Conservation (phyloP, 2,113 vertebrate species). For the Megaceryle torquata region DNA sequence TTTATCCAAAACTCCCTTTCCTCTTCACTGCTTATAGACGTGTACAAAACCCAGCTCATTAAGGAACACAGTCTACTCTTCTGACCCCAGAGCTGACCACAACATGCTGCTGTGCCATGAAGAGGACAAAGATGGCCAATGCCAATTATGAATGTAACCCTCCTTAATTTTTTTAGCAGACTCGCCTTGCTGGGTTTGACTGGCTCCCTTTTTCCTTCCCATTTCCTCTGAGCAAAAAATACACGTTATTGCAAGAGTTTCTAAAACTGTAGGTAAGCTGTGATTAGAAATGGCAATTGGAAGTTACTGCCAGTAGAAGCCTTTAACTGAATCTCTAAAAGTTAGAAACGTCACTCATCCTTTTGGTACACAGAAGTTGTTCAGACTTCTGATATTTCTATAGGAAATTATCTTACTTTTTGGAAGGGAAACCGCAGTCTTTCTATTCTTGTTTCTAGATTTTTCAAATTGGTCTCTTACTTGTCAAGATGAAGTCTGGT, state of each 20-base stretch:
- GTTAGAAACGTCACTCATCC: too few relatives aligned
- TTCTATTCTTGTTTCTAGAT: neutral
- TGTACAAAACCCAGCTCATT: neutral
- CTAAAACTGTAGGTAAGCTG: neutral
- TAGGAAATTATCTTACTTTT: neutral
- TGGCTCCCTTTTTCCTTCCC: neutral
- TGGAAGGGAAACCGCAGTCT: neutral
- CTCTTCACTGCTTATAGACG: neutral
- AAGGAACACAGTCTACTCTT: neutral
- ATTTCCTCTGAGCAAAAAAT: neutral
- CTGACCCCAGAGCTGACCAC: neutral
- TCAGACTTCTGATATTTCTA: neutral
- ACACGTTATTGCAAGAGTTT: neutral
- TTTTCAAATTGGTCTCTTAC: neutral
- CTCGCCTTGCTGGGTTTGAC: neutral
- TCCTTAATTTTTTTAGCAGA: neutral
- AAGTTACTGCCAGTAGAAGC: neutral
- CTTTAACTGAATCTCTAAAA: neutral
- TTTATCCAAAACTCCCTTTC: neutral
- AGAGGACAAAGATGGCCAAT: neutral
- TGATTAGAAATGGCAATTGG: neutral
- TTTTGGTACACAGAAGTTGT: neutral
- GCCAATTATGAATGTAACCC: neutral
- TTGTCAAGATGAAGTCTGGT: neutral
- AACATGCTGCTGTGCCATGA: accelerated